A percentile compares a stretch with the other conserved stretches of the same genome.
These are phyloP conservation scores for Scomberomorus guttatus DNA, from an alignment of 2,797 vertebrate genomes.

Conservation along the genomic window DNA sequence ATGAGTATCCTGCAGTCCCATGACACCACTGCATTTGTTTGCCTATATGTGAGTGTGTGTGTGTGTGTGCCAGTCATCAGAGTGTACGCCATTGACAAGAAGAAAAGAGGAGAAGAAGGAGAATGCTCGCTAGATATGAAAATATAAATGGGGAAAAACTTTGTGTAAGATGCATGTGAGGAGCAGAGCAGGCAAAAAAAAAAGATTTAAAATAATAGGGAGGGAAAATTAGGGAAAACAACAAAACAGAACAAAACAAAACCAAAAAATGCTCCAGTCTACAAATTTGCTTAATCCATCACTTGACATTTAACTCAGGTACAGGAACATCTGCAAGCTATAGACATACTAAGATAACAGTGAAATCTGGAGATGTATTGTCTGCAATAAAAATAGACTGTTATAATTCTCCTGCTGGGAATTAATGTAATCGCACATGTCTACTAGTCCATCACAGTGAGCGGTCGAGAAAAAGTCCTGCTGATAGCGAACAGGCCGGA, in stretches of 20 bases:
- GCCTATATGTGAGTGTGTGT: conserved; percentile 6
- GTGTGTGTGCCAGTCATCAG: background rate
- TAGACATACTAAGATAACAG: background rate
- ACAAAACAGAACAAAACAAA: background rate
- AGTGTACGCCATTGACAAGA: background rate
- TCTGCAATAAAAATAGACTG: background rate
- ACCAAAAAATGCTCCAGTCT: background rate
- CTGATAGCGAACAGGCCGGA: conserved; percentile 17
- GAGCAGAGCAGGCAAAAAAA: background rate
- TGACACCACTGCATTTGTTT: conserved; percentile 31
- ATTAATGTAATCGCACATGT: conserved; percentile 4
- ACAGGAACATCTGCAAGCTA: background rate
- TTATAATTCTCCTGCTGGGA: background rate
- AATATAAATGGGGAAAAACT: background rate
- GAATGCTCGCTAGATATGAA: background rate
- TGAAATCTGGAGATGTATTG: background rate
- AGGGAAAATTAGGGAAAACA: background rate
- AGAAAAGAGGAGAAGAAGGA: background rate
- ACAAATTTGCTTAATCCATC: background rate
- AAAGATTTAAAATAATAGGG: background rate
- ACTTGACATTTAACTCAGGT: background rate
- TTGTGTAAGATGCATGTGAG: background rate
- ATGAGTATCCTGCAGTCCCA: conserved; percentile 65
- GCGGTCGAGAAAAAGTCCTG: background rate
- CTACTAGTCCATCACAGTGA: background rate